Evolutionary conservation across 2,888 invertebrate genomes (phyloP).

Genomic region (Reticulitermes lucifugus): DNA sequence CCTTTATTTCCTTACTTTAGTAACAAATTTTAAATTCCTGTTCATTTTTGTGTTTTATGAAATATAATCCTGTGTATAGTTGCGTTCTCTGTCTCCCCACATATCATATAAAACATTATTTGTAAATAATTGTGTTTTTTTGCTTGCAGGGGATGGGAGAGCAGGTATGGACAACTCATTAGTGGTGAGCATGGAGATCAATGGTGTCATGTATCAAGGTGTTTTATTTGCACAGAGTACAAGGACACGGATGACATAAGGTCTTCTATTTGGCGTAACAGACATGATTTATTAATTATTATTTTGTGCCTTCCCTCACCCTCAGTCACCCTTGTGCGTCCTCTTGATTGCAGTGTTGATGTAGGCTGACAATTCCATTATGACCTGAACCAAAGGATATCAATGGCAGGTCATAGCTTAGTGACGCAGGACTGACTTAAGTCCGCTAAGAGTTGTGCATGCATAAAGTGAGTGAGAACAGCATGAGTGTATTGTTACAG

Average conservation of each 20-base stretch:
- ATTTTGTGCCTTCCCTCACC: constrained; percentile 22
- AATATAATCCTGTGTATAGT: too few species aligned
- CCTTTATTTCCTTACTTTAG: too few species aligned
- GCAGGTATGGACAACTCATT: constrained; percentile 86
- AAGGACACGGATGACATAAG: constrained; percentile 42
- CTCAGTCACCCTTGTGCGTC: background rate
- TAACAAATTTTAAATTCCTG: too few species aligned
- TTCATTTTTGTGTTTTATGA: too few species aligned
- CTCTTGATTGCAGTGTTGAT: background rate
- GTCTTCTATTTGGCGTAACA: background rate
- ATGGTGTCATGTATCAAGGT: constrained; percentile 95
- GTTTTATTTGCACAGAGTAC: constrained; percentile 81
- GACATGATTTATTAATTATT: background rate
- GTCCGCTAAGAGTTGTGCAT: background rate
- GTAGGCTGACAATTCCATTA: background rate
- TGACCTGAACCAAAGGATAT: constrained; percentile 17
- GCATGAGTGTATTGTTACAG: background rate
- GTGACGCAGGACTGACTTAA: background rate
- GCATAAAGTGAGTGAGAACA: background rate
- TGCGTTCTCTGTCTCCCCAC: too few species aligned
- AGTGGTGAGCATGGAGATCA: constrained; percentile 95
- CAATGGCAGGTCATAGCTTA: background rate
- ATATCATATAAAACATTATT: background rate
- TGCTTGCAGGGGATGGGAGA: constrained; percentile 78
- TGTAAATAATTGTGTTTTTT: constrained; percentile 53